Conservation (phyloP, 2,888 invertebrate genomes). For the Nemurella pictetii region DNA sequence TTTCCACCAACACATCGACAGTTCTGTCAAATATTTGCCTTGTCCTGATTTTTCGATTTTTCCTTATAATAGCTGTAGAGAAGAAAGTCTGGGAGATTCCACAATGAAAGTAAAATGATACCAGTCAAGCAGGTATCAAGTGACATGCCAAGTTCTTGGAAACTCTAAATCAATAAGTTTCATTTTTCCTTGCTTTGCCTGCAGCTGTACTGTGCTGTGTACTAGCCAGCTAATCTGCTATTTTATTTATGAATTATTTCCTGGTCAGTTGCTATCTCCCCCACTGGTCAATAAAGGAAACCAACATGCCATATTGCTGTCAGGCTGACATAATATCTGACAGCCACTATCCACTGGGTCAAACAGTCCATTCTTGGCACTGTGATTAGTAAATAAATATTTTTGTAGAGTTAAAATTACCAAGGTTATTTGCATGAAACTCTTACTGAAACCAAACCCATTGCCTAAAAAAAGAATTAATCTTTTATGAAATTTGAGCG, state of each 20-base stretch:
- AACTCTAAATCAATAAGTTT: background rate
- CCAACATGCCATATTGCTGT: background rate
- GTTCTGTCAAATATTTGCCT: too few species aligned
- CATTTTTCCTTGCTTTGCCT: background rate
- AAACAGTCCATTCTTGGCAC: background rate
- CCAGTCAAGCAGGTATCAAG: background rate
- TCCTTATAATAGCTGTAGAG: too few species aligned
- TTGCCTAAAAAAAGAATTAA: background rate
- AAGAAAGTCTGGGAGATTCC: too few species aligned
- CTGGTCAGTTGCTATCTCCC: background rate
- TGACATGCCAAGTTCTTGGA: background rate
- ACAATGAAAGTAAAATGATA: background rate
- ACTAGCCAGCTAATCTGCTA: background rate
- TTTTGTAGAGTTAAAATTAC: background rate
- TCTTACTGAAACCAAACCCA: background rate
- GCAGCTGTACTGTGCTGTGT: too few species aligned
- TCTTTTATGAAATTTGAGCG: background rate
- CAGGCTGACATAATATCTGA: too few species aligned
- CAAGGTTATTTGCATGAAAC: background rate
- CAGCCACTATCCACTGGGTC: background rate
- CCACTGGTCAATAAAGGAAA: background rate
- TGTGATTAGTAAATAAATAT: too few species aligned
- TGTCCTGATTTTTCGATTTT: too few species aligned
- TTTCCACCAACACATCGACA: too few species aligned
- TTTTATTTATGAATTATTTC: background rate